phyloP scores from a whole-genome alignment of 1,140 invertebrate genomes.

The Trypoxylus dichotomus region DNA sequence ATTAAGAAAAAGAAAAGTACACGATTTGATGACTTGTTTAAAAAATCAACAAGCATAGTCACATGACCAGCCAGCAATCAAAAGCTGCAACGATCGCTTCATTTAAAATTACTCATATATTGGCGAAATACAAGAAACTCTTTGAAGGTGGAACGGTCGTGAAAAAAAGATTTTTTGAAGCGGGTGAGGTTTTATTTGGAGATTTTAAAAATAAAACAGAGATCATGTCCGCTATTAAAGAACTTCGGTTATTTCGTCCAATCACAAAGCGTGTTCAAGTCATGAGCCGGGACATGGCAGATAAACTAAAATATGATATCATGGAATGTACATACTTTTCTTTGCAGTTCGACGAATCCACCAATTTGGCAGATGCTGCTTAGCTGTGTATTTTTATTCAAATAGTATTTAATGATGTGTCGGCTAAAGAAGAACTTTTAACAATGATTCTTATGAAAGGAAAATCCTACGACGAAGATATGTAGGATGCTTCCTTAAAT shows the following conservation, averaged over 20 bases:
- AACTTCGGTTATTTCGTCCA: slow-evolving; percentile 26
- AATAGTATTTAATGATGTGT: slow-evolving; percentile 47
- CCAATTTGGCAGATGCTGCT: slow-evolving; percentile 37
- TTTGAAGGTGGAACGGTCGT: slow-evolving; percentile 28
- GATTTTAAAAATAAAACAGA: slow-evolving; percentile 31
- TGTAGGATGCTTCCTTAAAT: slow-evolving; percentile 38
- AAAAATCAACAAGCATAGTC: slow-evolving; percentile 3
- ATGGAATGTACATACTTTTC: slow-evolving; percentile 29
- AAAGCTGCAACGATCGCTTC: slow-evolving; percentile 27
- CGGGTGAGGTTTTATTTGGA: slow-evolving; percentile 12
- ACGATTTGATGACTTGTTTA: too few relatives aligned
- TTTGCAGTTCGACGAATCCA: slow-evolving; percentile 42
- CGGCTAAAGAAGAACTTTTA: slow-evolving; percentile 47
- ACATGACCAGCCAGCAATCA: slow-evolving; percentile 17
- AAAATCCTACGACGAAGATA: slow-evolving; percentile 46
- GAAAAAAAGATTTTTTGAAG: slow-evolving; percentile 31
- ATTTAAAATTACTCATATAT: slow-evolving; percentile 30
- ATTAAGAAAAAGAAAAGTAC: too few relatives aligned
- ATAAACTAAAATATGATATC: slow-evolving; percentile 35
- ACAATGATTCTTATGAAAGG: slow-evolving; percentile 46
- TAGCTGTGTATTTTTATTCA: slow-evolving; percentile 45
- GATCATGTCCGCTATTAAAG: slow-evolving; percentile 20
- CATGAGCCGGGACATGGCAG: slow-evolving; percentile 31
- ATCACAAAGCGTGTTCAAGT: slow-evolving; percentile 29
- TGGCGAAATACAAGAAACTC: slow-evolving; percentile 29